Evolutionary conservation across 2,888 invertebrate species (phyloP), one percentile per base, ranked within the genome.

Genomic region (Lingula anatina): DNA sequence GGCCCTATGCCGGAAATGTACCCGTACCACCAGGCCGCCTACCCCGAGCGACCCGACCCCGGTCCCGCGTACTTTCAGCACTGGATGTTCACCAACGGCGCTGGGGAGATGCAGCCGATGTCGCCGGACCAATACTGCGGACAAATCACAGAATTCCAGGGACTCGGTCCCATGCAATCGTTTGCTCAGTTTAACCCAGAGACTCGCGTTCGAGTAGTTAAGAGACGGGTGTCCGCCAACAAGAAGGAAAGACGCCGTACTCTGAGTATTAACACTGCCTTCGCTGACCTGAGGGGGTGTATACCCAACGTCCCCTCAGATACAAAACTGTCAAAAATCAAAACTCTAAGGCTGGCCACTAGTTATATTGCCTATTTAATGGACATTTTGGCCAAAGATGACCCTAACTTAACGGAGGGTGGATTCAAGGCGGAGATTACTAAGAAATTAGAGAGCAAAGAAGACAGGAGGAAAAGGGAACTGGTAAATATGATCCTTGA

Each of bases 251-350:
- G 95, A 9, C 79, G 93, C 57, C 81, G 95, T 46, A 96, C 95
- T 0, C 89, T 90, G 73, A 91, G 90, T 61, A 96, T 96, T 57
- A 96, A 96, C 78, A 91, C 89, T 45, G 95, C 95, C 0, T 96
- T 95, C 74, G 87, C 91, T 0, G 90, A 91, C 66, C 80, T 96
- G 1, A 79, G 95, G 15, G 92, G 93, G 57, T 90, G 93, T 75
- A 96, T 96, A 64, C 96, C 96, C 0, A 94, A 95, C 70, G 94
- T 96, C 1, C 95, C 95, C 0, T 86, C 90, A 0, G 95, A 96
- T 71, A 96, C 95, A 0, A 96, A 95, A 78, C 78, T 95, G 26
- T 92, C 92, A 15, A 84, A 92, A 84, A 95, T 95, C 63, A 96
- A 96, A 79, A 96, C 95, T 0, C 82, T 96, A 26, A 83, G 94